phyloP scores from a whole-genome alignment of 2,113 vertebrate genomes.

The Illadopsis cleaveri region DNA sequence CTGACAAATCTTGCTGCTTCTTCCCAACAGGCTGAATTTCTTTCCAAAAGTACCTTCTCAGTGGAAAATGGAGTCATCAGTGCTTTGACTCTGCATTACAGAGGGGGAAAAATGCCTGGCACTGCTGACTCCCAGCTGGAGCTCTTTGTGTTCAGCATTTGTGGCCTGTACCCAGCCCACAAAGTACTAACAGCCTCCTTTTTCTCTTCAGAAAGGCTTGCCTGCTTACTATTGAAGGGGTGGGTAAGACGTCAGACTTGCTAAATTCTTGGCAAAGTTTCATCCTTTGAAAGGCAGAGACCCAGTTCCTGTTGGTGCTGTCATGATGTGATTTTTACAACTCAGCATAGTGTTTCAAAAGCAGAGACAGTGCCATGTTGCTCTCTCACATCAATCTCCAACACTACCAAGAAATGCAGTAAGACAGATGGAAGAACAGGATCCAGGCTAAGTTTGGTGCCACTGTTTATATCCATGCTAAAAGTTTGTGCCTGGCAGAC shows the following conservation, averaged over 20 bases:
- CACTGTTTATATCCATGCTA: neutral
- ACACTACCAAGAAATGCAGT: neutral
- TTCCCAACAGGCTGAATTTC: neutral
- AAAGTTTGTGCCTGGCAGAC: neutral
- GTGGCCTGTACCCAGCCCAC: neutral
- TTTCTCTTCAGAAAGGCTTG: neutral
- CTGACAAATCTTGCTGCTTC: neutral
- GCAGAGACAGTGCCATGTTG: neutral
- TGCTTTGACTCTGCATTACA: neutral
- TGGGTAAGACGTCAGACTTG: neutral
- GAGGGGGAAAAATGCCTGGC: neutral
- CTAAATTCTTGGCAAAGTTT: neutral
- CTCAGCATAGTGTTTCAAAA: neutral
- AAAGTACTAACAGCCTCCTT: neutral
- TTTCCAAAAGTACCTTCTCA: neutral
- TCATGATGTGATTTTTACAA: neutral
- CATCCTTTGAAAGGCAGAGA: neutral
- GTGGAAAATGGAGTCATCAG: neutral
- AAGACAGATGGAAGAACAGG: neutral
- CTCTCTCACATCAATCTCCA: neutral
- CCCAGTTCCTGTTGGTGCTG: neutral
- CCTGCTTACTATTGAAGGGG: neutral
- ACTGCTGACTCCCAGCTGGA: neutral
- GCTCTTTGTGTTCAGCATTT: neutral
- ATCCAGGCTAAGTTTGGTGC: neutral